Conservation (phyloP, 2,797 vertebrate genomes). For the Alexandromys oeconomus region DNA sequence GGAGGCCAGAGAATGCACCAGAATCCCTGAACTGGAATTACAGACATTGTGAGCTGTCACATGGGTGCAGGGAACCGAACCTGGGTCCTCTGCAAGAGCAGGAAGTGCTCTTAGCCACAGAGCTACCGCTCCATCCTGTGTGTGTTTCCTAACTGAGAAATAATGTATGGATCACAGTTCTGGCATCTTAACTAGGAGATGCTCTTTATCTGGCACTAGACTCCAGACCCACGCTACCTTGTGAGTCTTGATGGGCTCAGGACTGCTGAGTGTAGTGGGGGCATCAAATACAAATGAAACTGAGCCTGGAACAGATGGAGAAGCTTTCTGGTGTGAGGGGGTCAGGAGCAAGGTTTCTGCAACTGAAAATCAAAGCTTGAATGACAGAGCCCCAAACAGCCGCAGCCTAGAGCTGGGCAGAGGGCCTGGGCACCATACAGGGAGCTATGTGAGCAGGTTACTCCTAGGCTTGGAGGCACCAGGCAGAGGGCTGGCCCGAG, state of each 20-base stretch:
- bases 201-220: not conserved
- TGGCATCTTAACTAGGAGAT: not conserved
- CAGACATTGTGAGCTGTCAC: not conserved
- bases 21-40: not conserved
- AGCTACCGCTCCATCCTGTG: not conserved
- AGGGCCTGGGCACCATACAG: not conserved
- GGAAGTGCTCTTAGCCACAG: not conserved
- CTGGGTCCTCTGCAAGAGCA: not conserved
- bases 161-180: not conserved
- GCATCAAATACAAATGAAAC: not conserved
- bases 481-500: not conserved
- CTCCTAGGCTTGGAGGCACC: not conserved
- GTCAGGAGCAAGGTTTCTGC: not conserved
- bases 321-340: not conserved
- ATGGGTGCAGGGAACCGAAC: not conserved
- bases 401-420: accelerated
- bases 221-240: not conserved
- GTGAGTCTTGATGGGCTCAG: not conserved
- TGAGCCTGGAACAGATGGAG: not conserved
- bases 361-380: not conserved
- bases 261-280: not conserved
- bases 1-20: too few species aligned
- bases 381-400: not conserved
- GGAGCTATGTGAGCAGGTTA: not conserved
- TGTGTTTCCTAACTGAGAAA: not conserved